Evolutionary conservation across 2,888 invertebrate genomes (phyloP).

Genomic region (Thumatha senex): DNA sequence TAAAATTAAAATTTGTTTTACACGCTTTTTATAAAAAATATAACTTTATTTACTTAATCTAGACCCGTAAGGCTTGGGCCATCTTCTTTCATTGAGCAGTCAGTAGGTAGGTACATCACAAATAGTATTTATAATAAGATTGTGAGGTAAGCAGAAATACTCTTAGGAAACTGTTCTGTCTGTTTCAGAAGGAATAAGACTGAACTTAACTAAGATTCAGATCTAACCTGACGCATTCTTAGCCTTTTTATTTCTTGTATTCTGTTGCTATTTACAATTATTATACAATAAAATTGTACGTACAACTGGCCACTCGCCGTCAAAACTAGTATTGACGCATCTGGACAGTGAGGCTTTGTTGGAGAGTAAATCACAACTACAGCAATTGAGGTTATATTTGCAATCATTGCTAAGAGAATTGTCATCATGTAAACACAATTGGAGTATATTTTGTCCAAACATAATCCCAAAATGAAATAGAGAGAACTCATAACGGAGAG

Average conservation of each 20-base stretch:
- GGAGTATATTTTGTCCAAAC: neutral
- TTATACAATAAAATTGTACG: neutral
- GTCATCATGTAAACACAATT: conserved; percentile 1
- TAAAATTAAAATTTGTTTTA: no score
- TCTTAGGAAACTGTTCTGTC: no score
- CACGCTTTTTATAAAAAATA: no score
- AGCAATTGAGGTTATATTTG: neutral
- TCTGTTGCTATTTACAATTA: conserved; percentile 1
- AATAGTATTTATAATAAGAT: no score
- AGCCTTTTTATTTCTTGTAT: neutral
- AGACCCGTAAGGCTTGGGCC: no score
- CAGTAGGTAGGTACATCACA: no score
- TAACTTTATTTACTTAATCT: no score
- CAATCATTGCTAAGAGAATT: neutral
- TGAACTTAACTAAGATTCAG: no score
- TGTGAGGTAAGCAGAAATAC: no score
- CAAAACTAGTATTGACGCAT: neutral
- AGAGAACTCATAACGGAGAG: neutral
- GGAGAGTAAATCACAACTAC: neutral
- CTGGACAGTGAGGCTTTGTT: neutral
- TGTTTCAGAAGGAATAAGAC: no score
- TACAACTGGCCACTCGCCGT: neutral
- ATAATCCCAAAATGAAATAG: neutral
- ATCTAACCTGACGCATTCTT: no score
- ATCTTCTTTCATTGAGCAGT: no score